Conservation (phyloP, 2,888 invertebrate genomes). For the Tetragonisca angustula region DNA sequence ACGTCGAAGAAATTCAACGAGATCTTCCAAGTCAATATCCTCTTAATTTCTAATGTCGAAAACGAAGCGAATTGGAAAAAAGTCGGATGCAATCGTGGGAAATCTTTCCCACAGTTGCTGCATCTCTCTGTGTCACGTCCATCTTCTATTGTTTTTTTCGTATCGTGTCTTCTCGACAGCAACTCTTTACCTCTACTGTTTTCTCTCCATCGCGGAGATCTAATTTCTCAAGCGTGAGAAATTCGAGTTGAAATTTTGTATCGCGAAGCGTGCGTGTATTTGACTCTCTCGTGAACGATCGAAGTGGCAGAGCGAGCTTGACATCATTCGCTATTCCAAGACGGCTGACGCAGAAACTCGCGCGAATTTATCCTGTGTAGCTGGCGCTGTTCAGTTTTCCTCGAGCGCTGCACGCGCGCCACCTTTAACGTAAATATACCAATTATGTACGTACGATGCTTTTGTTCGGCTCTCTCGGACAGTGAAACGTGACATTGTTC, state of each 20-base stretch:
- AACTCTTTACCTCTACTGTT: no score
- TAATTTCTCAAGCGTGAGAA: no score
- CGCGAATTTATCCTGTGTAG: conserved; percentile 29
- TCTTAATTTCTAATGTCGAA: not conserved
- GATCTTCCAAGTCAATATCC: no score
- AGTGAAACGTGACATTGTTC: not conserved
- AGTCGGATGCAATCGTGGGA: not conserved
- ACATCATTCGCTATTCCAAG: conserved; percentile 83
- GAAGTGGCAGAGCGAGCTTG: conserved; percentile 71
- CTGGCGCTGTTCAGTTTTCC: conserved; percentile 1
- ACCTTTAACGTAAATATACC: conserved; percentile 51
- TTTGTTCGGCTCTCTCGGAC: conserved; percentile 3
- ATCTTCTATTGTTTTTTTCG: not conserved
- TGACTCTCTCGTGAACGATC: conserved; percentile 6
- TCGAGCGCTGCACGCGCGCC: conserved; percentile 45
- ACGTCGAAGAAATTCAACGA: not conserved
- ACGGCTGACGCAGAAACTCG: conserved; percentile 79
- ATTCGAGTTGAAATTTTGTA: not conserved
- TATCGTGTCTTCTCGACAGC: not conserved
- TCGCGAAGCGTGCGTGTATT: conserved; percentile 3
- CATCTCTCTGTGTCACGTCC: no score
- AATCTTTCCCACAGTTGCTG: no score
- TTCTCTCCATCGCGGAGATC: no score
- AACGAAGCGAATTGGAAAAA: not conserved
- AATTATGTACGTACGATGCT: conserved; percentile 37